Percentiles rank a stretch among this genome's conserved stretches.
phyloP scores from a whole-genome alignment of 1,140 invertebrate species.

The Drosophila rhopaloa region DNA sequence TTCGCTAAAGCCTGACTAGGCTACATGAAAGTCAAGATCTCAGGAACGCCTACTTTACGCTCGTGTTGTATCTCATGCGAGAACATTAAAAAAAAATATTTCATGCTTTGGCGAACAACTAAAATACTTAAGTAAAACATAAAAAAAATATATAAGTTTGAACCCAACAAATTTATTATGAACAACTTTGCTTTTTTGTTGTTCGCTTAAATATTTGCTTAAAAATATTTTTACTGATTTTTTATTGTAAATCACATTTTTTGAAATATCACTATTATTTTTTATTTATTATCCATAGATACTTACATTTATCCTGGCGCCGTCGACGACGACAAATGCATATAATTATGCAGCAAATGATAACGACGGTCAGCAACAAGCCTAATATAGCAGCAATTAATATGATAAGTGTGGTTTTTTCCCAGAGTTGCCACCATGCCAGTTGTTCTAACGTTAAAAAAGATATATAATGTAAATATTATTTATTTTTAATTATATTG shows the following conservation, averaged over 20 bases:
- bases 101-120: no score
- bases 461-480: not conserved
- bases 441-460: conserved; percentile 86
- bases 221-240: not conserved
- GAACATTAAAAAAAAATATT: no score
- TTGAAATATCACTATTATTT: no score
- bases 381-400: conserved; percentile 90
- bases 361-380: conserved; percentile 90
- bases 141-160: no score
- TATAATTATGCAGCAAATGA: conserved; percentile 93
- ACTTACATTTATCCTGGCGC: conserved; percentile 95
- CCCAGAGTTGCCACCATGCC: conserved; percentile 91
- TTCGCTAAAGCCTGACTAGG: no score
- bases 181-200: conserved; percentile 9
- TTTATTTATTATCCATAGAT: not conserved
- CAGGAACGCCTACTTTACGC: no score
- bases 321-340: conserved; percentile 92
- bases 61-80: no score
- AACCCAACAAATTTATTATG: not conserved
- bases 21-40: no score
- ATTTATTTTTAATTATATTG: no score
- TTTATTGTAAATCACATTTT: not conserved
- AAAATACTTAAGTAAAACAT: no score
- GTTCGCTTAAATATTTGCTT: conserved; percentile 4
- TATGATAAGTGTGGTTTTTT: conserved; percentile 91